Conservation (phyloP, 2,888 invertebrate species). For the Ormyrus rosae region DNA sequence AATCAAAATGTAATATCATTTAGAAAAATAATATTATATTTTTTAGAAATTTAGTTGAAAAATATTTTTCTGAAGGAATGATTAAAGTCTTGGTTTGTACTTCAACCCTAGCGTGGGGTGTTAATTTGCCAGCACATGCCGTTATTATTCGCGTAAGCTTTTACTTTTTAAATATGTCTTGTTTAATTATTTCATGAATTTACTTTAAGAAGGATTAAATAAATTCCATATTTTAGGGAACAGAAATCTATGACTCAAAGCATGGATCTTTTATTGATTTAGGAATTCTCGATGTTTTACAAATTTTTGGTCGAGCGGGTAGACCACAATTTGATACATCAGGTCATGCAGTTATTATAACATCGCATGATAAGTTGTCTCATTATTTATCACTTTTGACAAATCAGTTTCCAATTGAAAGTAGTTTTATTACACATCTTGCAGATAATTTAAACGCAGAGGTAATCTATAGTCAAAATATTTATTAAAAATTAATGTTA, state of each 20-base stretch:
- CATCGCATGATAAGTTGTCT: slow-evolving; percentile 91
- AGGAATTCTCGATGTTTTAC: slow-evolving; percentile 96
- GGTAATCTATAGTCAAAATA: slow-evolving; percentile 75
- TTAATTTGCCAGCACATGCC: slow-evolving; percentile 98
- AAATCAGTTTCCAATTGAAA: slow-evolving; percentile 98
- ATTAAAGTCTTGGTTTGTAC: slow-evolving; percentile 96
- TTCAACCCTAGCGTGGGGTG: slow-evolving; percentile 99
- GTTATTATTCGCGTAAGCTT: slow-evolving; percentile 91
- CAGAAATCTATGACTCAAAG: slow-evolving; percentile 97
- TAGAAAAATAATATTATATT: slow-evolving; percentile 18
- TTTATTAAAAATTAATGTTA: not conserved
- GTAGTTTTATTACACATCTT: slow-evolving; percentile 93
- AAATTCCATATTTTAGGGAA: slow-evolving; percentile 81
- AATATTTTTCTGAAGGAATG: slow-evolving; percentile 91
- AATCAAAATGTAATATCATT: no score
- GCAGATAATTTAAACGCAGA: slow-evolving; percentile 99
- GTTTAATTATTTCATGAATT: not conserved
- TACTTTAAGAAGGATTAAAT: not conserved
- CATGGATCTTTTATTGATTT: slow-evolving; percentile 95
- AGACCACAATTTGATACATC: slow-evolving; percentile 97
- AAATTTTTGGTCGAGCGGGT: slow-evolving; percentile 99
- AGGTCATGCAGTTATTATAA: slow-evolving; percentile 97
- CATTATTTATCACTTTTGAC: slow-evolving; percentile 96
- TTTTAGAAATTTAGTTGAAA: slow-evolving; percentile 87
- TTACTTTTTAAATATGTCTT: not conserved